These are phyloP conservation scores for Monarcha castaneiventris DNA, from an alignment of 2,113 vertebrate genomes.

Conservation along the genomic window DNA sequence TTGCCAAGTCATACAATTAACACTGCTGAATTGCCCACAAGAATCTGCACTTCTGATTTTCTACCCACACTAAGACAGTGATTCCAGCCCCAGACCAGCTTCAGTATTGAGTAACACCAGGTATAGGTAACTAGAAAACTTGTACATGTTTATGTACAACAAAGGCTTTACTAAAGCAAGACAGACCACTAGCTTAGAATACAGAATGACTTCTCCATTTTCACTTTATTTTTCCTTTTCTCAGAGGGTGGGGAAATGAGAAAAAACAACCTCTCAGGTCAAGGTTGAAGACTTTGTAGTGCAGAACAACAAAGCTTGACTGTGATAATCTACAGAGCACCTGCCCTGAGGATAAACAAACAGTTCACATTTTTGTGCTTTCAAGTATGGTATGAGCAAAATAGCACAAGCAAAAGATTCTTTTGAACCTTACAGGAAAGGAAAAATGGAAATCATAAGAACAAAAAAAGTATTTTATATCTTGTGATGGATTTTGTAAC, in stretches of 20 bases:
- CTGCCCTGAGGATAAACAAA: conserved; percentile 65
- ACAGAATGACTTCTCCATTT: conserved; percentile 2
- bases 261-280: conserved; percentile 33
- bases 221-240: neutral
- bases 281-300: conserved; percentile 37
- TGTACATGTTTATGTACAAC: neutral
- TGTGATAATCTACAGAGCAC: conserved; percentile 58
- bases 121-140: neutral
- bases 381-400: conserved; percentile 17
- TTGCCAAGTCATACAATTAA: conserved; percentile 35
- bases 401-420: neutral
- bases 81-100: neutral
- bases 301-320: conserved; percentile 37
- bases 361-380: conserved; percentile 46
- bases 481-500: neutral
- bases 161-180: conserved; percentile 8
- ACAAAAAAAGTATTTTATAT: neutral
- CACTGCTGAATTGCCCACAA: neutral
- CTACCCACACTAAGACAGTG: neutral
- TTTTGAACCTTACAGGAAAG: conserved; percentile 38
- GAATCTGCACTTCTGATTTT: neutral
- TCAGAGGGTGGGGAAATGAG: neutral
- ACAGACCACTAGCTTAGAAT: neutral
- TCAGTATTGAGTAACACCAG: neutral
- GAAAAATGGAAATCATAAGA: conserved; percentile 3